Evolutionary conservation across 2,888 invertebrate genomes (phyloP), one percentile per base, ranked within the genome.

Genomic region (Oeneis ivallda): DNA sequence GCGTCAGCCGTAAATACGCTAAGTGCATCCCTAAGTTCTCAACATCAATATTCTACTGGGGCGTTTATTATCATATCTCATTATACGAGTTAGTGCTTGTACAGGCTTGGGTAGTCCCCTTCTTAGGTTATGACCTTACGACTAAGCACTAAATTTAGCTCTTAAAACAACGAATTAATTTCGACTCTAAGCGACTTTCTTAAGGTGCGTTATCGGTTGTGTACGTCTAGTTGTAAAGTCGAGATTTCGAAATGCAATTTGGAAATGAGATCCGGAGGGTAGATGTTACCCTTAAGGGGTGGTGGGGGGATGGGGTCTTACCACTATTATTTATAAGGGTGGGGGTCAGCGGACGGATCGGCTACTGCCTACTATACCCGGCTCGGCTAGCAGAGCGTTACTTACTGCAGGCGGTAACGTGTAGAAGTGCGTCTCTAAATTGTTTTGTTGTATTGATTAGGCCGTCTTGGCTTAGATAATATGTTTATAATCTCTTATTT

Each of bases 1-100:
- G 77, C 77, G 77, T 66, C 74, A 74, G 75, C 80, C 79, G 81
- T 87, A 84, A 86, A 86, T 84, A 84, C 78, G 80, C 78, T 79
- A 79, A 87, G 82, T 88, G 88, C 89, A 89, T 86, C 85, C 83
- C 84, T 84, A 89, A 89, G 88, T 91, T 76, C 85, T 79, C 82
- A 81, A 81, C 90, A 91, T 92, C 91, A 92, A 92, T 92, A 91
- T 92, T 92, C 91, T 85, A 85, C 81, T 80, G 82, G 80, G 85
- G 85, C 90, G 85, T 91, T 91, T 92, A 91, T 92, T 92, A 92
- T 91, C 92, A 91, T 92, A 92, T 92, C 91, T 92, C 92, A 92
- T 92, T 92, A 92, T 92, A 87, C 89, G 84, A 92, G 91, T 92
- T 92, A 92, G 91, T 89, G 89, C 89, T 89, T 83, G 85, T 83